Evolutionary conservation across 2,797 vertebrate species (phyloP), one percentile per base, ranked within the genome.

Genomic region (Melanotaenia pygmaea): DNA sequence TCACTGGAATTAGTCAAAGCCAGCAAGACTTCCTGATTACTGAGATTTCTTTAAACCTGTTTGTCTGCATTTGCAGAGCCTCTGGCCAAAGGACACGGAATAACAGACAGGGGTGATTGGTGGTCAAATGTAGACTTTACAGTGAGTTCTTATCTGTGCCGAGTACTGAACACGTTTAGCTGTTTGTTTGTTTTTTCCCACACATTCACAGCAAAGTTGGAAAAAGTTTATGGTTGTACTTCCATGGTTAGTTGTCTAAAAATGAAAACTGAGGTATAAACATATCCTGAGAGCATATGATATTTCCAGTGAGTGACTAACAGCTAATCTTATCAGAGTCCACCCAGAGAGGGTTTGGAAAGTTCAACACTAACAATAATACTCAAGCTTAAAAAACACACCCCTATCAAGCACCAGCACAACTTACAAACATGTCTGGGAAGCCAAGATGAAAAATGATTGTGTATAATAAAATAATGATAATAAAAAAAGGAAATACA

Each of bases 291-390:
- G 84, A 50, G 70, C 76, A 51, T 72, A 81, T 88, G 78, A 88
- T 85, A 86, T 90, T 92, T 89, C 87, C 88, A 91, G 82, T 65
- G 79, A 76, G 64, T 88, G 88, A 90, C 83, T 86, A 89, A 90
- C 50, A 26, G 82, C 83, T 85, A 85, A 87, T 85, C 87, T 92
- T 92, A 93, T 93, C 89, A 80, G 82, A 67, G 79, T 84, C 74
- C 80, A 76, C 58, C 68, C 83, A 71, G 75, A 66, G 77, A 67
- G 72, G 59, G 75, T 81, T 87, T 82, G 86, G 88, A 91, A 89
- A 89, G 82, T 84, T 89, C 73, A 81, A 77, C 81, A 67, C 64
- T 67, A 45, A 75, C 79, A 86, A 85, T 82, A 84, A 87, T 90
- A 75, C 68, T 6, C 5, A 0, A 59, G 70, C 65, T 70, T 79